phyloP scores from a whole-genome alignment of 2,113 vertebrate genomes.

The Marcusenius ussheri region DNA sequence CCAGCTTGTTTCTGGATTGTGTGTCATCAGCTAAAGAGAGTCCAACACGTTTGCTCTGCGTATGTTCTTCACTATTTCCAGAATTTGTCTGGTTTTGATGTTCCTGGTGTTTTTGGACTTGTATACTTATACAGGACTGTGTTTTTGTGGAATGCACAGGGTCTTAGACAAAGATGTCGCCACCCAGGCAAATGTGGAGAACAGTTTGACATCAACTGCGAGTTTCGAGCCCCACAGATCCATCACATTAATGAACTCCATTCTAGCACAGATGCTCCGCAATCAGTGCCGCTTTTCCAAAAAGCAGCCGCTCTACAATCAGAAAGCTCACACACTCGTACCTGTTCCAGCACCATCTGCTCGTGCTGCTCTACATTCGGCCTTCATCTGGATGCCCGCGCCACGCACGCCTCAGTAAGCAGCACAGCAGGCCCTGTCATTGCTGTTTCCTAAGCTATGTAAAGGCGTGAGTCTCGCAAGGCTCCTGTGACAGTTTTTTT shows the following conservation, averaged over 20 bases:
- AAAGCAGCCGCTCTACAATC: background rate
- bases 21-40: background rate
- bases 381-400: background rate
- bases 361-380: background rate
- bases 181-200: background rate
- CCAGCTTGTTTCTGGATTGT: background rate
- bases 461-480: background rate
- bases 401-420: background rate
- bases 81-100: constrained; percentile 8
- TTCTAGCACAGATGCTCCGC: background rate
- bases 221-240: background rate
- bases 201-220: background rate
- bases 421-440: background rate
- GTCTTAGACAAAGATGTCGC: background rate
- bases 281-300: background rate
- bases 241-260: background rate
- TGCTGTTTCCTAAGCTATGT: background rate
- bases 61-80: background rate
- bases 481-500: constrained; percentile 8
- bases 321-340: background rate
- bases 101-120: background rate
- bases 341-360: background rate
- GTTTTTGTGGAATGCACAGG: background rate
- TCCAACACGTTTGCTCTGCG: background rate
- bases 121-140: background rate